A percentile compares a stretch with the other conserved stretches of the same genome.
Conservation (phyloP, 37 sponge, comb jelly and placozoan species). For the Bolinopsis microptera region DNA sequence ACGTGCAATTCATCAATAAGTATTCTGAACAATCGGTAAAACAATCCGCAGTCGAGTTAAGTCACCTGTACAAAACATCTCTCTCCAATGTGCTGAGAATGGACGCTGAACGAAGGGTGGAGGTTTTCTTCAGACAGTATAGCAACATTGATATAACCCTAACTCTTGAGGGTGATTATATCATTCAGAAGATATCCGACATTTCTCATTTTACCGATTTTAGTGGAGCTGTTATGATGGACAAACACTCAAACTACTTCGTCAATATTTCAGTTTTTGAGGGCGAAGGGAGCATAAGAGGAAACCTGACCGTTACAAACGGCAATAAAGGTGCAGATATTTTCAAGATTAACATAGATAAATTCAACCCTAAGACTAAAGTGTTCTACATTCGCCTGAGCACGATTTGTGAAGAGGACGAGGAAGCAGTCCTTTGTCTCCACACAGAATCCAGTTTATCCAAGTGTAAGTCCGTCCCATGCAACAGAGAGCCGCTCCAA, state of each 20-base stretch:
- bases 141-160: conserved; percentile 45
- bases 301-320: conserved; percentile 3
- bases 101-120: conserved; percentile 31
- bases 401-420: conserved; percentile 26
- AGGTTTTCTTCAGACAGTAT: conserved; percentile 22
- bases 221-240: conserved; percentile 55
- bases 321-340: background rate
- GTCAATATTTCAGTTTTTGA: background rate
- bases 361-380: background rate
- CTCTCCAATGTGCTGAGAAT: background rate
- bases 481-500: background rate
- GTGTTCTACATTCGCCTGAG: background rate
- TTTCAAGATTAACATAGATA: conserved; percentile 33
- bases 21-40: background rate
- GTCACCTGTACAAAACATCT: conserved; percentile 17
- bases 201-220: conserved; percentile 37
- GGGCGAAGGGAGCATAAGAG: conserved; percentile 33
- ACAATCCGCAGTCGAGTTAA: background rate
- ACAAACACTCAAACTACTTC: conserved; percentile 50
- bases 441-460: background rate
- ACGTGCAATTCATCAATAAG: conserved; percentile 23
- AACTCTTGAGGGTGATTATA: background rate
- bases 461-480: background rate
- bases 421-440: background rate
- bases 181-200: background rate